Evolutionary conservation across 2,888 invertebrate species (phyloP), one percentile per base, ranked within the genome.

Genomic region (Colletes collaris): DNA sequence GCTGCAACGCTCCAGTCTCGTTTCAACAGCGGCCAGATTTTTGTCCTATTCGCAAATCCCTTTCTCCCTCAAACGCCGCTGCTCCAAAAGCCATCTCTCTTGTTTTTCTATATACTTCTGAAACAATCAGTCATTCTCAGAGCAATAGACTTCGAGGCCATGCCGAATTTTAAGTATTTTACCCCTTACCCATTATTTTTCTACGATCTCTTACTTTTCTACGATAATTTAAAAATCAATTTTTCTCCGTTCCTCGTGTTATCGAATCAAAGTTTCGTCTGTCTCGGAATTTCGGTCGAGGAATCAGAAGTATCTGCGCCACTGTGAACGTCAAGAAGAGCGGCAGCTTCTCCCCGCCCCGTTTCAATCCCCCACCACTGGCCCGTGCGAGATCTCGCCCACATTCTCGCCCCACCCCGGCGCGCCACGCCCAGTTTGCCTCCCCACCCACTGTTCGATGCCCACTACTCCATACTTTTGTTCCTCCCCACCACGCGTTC

Each of bases 391-490:
- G 74, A 81, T 72, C 81, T 78, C 74, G 79, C 84, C 83, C 83
- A 81, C 77, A 65, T 59, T 49, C 49, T 75, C 27, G 81, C 78
- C 83, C 79, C 88, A 81, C 86, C 76, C 73, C 66, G 16, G 3
- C 5, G 27, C 27, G 40, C 69, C 77, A 71, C 81, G 81, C 82
- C 83, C 63, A 46, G 19, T 3, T 6, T 4, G 8, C 64, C 55
- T 65, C 66, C 82, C 81, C 84, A 76, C 73, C 85, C 60, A 74
- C 69, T 64, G 60, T 62, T 44, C 76, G 59, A 60, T 84, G 68
- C 81, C 84, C 86, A 82, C 86, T 87, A 85, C 85, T 84, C 86
- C 87, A 87, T 87, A 88, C 86, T 87, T 86, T 78, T 84, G 84
- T 87, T 84, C 79, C 78, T 82, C 84, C 87, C 87, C 84, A 84